Percentiles rank a stretch among this genome's conserved stretches.
phyloP scores from a whole-genome alignment of 2,113 vertebrate genomes.

The Micronycteris hirsuta region DNA sequence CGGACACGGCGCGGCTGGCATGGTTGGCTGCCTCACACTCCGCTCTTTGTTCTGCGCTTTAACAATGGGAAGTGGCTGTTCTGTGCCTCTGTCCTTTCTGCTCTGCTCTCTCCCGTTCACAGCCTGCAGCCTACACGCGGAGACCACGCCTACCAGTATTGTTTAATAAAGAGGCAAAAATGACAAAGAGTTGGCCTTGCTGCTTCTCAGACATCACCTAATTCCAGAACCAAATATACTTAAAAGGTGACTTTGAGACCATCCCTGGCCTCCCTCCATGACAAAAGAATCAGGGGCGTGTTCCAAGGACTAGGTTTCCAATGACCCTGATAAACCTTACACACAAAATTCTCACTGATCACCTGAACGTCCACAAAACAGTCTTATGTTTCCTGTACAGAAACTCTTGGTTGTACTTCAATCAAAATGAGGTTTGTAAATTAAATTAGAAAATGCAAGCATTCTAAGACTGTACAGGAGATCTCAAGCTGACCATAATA shows the following conservation, averaged over 20 bases:
- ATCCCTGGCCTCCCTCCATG: too few relatives aligned
- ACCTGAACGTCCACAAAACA: background rate
- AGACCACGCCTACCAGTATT: background rate
- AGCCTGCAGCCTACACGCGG: background rate
- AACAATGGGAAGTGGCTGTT: background rate
- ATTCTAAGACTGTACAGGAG: background rate
- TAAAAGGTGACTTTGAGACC: background rate
- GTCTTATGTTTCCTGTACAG: background rate
- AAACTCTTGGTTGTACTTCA: background rate
- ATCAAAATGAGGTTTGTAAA: background rate
- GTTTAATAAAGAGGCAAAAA: background rate
- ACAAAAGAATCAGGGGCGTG: background rate
- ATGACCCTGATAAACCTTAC: background rate
- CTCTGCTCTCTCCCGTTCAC: background rate
- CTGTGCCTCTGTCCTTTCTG: background rate
- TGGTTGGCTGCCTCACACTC: background rate
- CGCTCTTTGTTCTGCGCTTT: background rate
- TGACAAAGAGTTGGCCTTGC: background rate
- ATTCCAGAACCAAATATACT: background rate
- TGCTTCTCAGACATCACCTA: background rate
- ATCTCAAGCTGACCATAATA: background rate
- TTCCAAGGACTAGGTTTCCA: background rate
- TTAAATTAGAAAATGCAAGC: background rate
- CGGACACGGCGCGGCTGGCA: rapidly evolving
- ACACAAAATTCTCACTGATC: background rate